A percentile compares a stretch with the other conserved stretches of the same genome.
Evolutionary conservation across 1,140 invertebrate species (phyloP).

Genomic region (Epicauta chinensis): DNA sequence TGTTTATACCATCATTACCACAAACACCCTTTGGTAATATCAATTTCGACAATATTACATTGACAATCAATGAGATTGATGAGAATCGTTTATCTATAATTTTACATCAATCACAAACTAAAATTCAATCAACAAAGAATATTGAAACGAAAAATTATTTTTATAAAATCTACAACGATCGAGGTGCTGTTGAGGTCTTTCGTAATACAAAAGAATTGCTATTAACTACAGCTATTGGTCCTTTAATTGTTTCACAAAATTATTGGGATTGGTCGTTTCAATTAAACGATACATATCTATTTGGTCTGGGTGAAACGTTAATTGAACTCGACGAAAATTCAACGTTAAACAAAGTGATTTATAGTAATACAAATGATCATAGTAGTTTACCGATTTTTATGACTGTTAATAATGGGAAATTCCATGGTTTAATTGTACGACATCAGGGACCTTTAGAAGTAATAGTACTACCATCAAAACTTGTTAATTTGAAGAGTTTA

Average conservation of each 20-base stretch:
- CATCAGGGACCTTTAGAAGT: conserved; percentile 37
- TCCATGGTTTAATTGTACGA: conserved; percentile 33
- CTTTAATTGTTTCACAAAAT: conserved; percentile 41
- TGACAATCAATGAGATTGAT: conserved; percentile 9
- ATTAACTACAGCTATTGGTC: conserved; percentile 40
- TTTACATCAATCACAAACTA: conserved; percentile 11
- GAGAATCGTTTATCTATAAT: conserved; percentile 12
- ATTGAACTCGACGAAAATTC: conserved; percentile 21
- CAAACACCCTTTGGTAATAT: conserved; percentile 9
- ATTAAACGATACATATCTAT: conserved; percentile 30
- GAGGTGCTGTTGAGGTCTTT: conserved; percentile 18
- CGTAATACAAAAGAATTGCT: conserved; percentile 24
- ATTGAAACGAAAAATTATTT: conserved; percentile 11
- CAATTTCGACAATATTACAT: neutral
- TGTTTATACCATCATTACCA: neutral
- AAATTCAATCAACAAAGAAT: neutral
- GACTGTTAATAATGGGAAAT: conserved; percentile 35
- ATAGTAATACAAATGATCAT: conserved; percentile 32
- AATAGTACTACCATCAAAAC: conserved; percentile 34
- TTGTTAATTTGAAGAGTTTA: conserved; percentile 34
- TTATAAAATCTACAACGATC: conserved; percentile 3
- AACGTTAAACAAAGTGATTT: conserved; percentile 34
- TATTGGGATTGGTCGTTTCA: conserved; percentile 45
- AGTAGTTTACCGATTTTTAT: conserved; percentile 35
- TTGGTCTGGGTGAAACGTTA: conserved; percentile 34